A percentile compares a stretch with the other conserved stretches of the same genome.
Conservation (phyloP, 2,797 vertebrate species). For the Spatula versicolor region DNA sequence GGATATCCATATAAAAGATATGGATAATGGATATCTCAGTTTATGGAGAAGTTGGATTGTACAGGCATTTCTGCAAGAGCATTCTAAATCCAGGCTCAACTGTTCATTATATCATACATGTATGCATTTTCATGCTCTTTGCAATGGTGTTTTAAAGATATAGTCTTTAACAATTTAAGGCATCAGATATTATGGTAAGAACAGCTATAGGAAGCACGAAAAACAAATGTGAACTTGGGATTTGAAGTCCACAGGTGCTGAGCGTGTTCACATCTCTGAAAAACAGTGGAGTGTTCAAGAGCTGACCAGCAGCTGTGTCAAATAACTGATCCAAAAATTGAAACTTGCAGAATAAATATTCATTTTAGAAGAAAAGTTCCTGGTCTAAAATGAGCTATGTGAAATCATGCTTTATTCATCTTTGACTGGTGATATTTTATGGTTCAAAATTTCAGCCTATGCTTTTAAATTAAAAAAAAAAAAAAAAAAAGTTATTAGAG, state of each 20-base stretch:
- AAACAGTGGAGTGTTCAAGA: background rate
- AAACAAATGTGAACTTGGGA: background rate
- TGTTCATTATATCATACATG: background rate
- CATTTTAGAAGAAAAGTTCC: background rate
- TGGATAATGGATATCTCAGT: background rate
- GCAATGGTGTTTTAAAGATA: background rate
- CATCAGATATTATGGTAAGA: background rate
- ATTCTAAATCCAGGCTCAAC: background rate
- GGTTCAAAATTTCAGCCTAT: background rate
- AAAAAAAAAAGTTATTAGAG: accelerated
- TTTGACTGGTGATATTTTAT: background rate
- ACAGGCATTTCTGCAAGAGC: background rate
- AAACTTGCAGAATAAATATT: background rate
- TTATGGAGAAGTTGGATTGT: background rate
- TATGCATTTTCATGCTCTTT: background rate
- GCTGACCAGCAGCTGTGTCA: background rate
- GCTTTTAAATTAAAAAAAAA: accelerated
- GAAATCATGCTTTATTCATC: background rate
- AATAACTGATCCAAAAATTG: background rate
- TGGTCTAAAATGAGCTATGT: background rate
- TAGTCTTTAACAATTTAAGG: background rate
- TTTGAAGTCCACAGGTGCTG: background rate
- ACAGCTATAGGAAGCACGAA: background rate
- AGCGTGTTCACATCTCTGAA: background rate
- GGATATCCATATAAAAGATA: background rate